A percentile compares a stretch with the other conserved stretches of the same genome.
phyloP scores from a whole-genome alignment of 2,888 invertebrate genomes.

The Drosophila eohydei region DNA sequence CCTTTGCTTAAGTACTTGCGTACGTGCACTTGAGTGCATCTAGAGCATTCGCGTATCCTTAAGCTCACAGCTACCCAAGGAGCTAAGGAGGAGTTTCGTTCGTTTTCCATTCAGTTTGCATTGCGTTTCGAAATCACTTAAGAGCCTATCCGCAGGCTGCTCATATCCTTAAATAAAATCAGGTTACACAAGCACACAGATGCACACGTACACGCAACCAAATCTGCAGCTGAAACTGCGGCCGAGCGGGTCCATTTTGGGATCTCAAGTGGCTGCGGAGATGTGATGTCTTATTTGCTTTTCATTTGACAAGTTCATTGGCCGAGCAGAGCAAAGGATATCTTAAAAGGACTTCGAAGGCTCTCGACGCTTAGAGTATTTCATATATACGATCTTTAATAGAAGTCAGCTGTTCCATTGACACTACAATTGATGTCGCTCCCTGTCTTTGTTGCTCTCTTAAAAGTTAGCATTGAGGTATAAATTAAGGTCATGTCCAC shows the following conservation, averaged over 20 bases:
- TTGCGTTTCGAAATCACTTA: constrained; percentile 72
- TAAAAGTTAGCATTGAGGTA: not conserved
- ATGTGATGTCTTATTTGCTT: constrained; percentile 43
- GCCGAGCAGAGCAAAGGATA: constrained; percentile 35
- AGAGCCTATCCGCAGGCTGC: constrained; percentile 68
- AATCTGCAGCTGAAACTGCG: constrained; percentile 36
- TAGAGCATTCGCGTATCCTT: constrained; percentile 62
- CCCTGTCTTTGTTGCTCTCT: not conserved
- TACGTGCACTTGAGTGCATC: constrained; percentile 69
- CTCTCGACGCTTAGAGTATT: not conserved
- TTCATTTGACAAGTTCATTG: constrained; percentile 68
- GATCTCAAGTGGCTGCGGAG: constrained; percentile 61
- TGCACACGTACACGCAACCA: not conserved
- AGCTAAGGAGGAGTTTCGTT: constrained; percentile 30
- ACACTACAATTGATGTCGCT: not conserved
- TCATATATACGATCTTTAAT: no score
- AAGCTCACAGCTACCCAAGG: constrained; percentile 32
- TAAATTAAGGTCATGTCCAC: constrained; percentile 62
- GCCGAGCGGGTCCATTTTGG: constrained; percentile 41
- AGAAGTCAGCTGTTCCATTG: not conserved
- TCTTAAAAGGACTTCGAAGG: constrained; percentile 22
- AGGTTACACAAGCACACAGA: constrained; percentile 65
- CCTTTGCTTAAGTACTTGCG: constrained; percentile 70
- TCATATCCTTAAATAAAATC: constrained; percentile 76
- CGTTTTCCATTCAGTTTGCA: constrained; percentile 51